phyloP scores from a whole-genome alignment of 1,140 invertebrate species.

The Sycophila sp. region DNA sequence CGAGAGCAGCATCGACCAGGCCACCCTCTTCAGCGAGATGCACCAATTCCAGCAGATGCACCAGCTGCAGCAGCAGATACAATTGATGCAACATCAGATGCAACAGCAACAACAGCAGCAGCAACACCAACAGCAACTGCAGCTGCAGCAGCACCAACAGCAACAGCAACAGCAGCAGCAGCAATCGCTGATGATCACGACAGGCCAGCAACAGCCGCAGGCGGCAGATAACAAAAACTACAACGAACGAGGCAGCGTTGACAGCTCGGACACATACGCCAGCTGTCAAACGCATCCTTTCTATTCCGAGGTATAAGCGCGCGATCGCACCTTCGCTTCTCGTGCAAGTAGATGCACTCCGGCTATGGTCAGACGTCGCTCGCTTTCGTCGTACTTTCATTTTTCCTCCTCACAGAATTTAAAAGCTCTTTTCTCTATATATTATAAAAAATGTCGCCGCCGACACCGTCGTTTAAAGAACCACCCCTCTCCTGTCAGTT shows the following conservation, averaged over 20 bases:
- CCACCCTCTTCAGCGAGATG: constrained; percentile 62
- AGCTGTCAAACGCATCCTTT: constrained; percentile 96
- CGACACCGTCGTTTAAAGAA: too few species aligned
- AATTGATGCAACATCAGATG: background rate
- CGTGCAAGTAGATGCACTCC: background rate
- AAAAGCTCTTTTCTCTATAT: background rate
- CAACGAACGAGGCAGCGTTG: constrained; percentile 78
- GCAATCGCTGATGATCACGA: constrained; percentile 4
- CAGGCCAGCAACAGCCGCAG: background rate
- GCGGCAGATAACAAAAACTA: constrained; percentile 58
- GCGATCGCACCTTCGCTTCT: too few species aligned
- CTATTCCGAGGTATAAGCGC: constrained; percentile 71
- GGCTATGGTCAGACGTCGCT: background rate
- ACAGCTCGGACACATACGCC: constrained; percentile 92
- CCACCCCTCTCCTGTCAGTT: too few species aligned
- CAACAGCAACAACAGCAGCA: background rate
- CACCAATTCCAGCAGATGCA: constrained; percentile 23
- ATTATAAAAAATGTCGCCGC: background rate
- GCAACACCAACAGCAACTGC: background rate
- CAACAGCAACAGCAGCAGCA: background rate
- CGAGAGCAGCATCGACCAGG: constrained; percentile 60
- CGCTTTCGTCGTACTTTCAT: background rate
- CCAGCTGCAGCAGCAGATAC: background rate
- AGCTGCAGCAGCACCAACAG: constrained; percentile 6
- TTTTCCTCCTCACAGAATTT: background rate